A percentile compares a stretch with the other conserved stretches of the same genome.
phyloP scores from a whole-genome alignment of 2,797 vertebrate species.

The Peromyscus eremicus region DNA sequence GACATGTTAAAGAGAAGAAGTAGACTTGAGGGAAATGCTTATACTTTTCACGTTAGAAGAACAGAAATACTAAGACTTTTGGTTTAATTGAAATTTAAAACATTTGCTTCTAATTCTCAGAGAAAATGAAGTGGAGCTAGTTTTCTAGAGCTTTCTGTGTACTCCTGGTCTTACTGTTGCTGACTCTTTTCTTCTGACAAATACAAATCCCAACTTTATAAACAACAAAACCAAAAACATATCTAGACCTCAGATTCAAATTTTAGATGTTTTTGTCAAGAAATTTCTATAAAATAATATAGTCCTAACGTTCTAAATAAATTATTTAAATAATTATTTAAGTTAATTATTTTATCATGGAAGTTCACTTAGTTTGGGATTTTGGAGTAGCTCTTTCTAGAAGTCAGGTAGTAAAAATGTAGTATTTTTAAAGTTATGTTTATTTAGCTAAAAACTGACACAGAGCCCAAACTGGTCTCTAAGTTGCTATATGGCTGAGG shows the following conservation, averaged over 20 bases:
- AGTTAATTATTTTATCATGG: neutral
- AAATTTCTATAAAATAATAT: slow-evolving; percentile 11
- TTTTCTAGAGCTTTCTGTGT: neutral
- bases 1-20: neutral
- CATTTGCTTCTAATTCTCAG: slow-evolving; percentile 35
- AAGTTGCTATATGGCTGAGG: neutral
- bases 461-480: neutral
- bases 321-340: neutral
- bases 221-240: neutral
- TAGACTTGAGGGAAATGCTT: slow-evolving; percentile 27
- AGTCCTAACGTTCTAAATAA: neutral
- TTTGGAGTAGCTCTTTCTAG: neutral
- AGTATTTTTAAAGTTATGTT: neutral
- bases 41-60: slow-evolving; percentile 16
- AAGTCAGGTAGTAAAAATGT: neutral
- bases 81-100: slow-evolving; percentile 56
- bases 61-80: neutral
- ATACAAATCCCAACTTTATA: slow-evolving; percentile 2
- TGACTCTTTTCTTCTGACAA: neutral
- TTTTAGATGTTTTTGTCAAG: slow-evolving; percentile 25
- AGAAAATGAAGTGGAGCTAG: neutral
- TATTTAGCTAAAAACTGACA: neutral
- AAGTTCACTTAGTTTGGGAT: slow-evolving; percentile 38
- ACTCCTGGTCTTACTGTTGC: neutral
- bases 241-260: neutral